These are phyloP conservation scores for Mungos mungo DNA, from an alignment of 2,113 vertebrate species.

Conservation along the genomic window DNA sequence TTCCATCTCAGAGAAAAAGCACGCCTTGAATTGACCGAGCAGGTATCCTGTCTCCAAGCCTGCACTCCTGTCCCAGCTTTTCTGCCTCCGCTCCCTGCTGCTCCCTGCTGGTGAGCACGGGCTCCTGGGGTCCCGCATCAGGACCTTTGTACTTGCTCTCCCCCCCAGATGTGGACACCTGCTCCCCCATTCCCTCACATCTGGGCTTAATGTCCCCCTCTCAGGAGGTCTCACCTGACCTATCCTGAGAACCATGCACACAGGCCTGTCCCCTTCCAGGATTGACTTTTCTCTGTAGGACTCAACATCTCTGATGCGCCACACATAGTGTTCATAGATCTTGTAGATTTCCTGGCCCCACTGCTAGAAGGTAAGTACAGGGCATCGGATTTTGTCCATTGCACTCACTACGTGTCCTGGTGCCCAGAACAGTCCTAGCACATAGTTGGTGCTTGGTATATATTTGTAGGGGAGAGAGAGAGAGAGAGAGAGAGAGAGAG, in stretches of 20 bases:
- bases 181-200: neutral
- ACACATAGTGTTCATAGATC: neutral
- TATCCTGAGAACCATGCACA: neutral
- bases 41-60: fast-evolving
- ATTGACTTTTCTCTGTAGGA: neutral
- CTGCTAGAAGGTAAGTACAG: neutral
- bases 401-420: neutral
- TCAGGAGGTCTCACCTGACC: neutral
- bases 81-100: neutral
- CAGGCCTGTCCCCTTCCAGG: neutral
- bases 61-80: neutral
- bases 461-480: neutral
- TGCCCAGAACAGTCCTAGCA: neutral
- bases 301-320: neutral
- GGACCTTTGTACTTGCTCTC: neutral
- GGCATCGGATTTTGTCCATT: neutral
- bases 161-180: neutral
- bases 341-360: neutral
- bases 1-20: neutral
- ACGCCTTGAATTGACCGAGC: too few species aligned
- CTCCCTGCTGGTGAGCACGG: too few species aligned
- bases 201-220: neutral
- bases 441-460: neutral
- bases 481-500: fast-evolving
- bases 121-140: neutral